Base-by-base conservation (phyloP, 1,140 invertebrate genomes). In the Bombus breviceps region DNA sequence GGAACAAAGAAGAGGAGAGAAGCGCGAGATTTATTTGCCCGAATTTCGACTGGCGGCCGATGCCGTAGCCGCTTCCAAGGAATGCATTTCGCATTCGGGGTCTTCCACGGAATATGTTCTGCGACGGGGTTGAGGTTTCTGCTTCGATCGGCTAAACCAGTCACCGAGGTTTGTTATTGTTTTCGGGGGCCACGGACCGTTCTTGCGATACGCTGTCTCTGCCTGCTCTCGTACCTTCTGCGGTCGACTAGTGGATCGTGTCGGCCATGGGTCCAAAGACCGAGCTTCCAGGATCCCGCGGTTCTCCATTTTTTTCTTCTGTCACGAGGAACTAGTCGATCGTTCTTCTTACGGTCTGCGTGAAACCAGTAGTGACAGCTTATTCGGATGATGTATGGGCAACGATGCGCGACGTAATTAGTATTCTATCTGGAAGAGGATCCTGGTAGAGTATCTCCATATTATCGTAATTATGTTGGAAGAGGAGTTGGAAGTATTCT, bases 61-160 rank as follows among this genome's bases (percentile, higher is more conserved):
- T 81, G 72, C 81, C 74, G 81, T 87, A 73, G 79, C 79, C 85
- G 91, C 92, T 93, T 93, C 91, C 92, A 85, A 92, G 91, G 93
- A 95, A 95, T 93, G 93, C 92, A 94, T 94, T 94, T 94, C 91
- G 93, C 91, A 94, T 94, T 94, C 94, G 92, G 91, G 89, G 93
- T 94, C 91, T 92, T 93, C 92, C 91, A 91, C 81, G 90, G 92
- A 94, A 94, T 94, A 94, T 90, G 88, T 85, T 87, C 84, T 82
- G 83, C 68, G 86, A 85, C 76, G 85, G 80, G 87, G 78, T 47
- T 34, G 47, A 62, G 77, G 59, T 77, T 83, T 53, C 81, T 34
- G 25, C n/a, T 57, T 78, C 82, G 82, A 83, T 78, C 82, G 25
- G 81, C 81, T 71, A 41, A 59, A 59, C 86, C 86, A 72, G 59